These are phyloP conservation scores for Gila robusta DNA, from an alignment of 2,797 vertebrate species.

Conservation along the genomic window DNA sequence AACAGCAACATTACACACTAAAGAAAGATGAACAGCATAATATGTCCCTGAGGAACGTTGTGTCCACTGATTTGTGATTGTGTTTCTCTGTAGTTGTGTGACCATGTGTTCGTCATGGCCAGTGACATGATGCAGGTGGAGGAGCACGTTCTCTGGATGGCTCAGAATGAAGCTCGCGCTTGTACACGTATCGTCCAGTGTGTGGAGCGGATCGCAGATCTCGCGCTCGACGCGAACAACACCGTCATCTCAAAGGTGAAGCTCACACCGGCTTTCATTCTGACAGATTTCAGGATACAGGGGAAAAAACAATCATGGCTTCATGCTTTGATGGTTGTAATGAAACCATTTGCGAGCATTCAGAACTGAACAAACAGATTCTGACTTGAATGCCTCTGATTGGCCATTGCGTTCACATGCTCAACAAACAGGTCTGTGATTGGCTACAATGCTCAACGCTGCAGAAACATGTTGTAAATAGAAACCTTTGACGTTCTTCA, in stretches of 20 bases:
- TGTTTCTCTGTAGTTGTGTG: conserved; percentile 51
- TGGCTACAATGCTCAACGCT: not conserved
- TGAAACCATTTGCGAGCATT: not conserved
- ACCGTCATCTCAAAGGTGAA: conserved; percentile 86
- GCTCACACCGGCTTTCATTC: not conserved
- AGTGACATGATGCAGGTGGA: conserved; percentile 92
- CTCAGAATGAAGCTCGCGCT: conserved; percentile 88
- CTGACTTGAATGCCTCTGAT: not conserved
- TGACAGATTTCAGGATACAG: not conserved
- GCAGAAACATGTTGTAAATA: not conserved
- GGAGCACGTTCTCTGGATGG: conserved; percentile 91
- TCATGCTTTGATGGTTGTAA: not conserved
- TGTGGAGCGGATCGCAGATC: conserved; percentile 85
- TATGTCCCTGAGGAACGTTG: too few relatives aligned
- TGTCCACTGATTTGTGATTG: not conserved
- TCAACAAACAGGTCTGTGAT: not conserved
- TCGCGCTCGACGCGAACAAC: conserved; percentile 78
- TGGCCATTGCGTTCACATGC: not conserved
- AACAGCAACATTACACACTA: too few relatives aligned
- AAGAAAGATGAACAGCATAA: not conserved
- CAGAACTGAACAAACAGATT: not conserved
- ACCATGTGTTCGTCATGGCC: conserved; percentile 84
- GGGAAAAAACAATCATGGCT: too few relatives aligned
- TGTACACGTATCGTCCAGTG: conserved; percentile 90
- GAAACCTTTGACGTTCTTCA: not conserved